Conservation (phyloP, 2,888 invertebrate genomes). For the Petrolisthes manimaculis region DNA sequence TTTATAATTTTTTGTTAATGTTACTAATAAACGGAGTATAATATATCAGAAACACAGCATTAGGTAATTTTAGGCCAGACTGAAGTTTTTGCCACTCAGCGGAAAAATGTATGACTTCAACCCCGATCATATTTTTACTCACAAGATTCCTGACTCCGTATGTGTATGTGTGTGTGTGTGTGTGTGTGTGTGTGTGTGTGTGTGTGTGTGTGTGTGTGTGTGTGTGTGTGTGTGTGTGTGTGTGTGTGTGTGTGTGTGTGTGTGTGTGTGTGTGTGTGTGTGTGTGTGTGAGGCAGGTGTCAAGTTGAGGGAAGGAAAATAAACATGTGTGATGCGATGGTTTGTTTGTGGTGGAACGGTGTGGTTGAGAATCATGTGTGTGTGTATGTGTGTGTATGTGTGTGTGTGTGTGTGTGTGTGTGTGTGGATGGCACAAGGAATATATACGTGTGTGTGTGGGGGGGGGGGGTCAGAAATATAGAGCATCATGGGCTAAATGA, state of each 20-base stretch:
- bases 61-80: too few species aligned
- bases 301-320: not conserved
- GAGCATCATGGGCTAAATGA: too few species aligned
- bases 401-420: conserved; percentile 18
- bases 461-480: too few species aligned
- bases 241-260: not conserved
- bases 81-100: not conserved
- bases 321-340: too few species aligned
- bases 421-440: not conserved
- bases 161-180: not conserved
- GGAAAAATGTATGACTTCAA: not conserved
- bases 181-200: not conserved
- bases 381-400: not conserved
- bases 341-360: not conserved
- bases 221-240: not conserved
- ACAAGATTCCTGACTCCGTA: not conserved
- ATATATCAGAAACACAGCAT: too few species aligned
- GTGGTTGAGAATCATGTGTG: not conserved
- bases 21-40: too few species aligned
- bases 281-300: not conserved
- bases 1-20: too few species aligned
- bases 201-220: not conserved
- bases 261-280: not conserved
- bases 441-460: conserved; percentile 1
- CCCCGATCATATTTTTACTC: not conserved